A percentile compares a stretch with the other conserved stretches of the same genome.
phyloP scores from a whole-genome alignment of 2,797 vertebrate genomes.

The Saxicola maurus region DNA sequence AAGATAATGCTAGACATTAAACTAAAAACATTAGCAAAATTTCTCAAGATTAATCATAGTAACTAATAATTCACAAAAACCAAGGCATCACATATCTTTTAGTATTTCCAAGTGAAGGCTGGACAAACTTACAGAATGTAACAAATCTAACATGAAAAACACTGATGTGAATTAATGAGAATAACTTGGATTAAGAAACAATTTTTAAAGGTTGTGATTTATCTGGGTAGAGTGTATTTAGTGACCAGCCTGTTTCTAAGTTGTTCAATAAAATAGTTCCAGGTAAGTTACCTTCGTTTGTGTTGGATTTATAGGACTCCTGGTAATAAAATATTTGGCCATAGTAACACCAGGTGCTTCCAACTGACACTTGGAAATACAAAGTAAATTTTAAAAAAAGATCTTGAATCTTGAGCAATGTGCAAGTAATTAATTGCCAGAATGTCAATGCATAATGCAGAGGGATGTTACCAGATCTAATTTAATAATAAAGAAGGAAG shows the following conservation, averaged over 20 bases:
- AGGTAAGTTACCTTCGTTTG: background rate
- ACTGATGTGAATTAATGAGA: background rate
- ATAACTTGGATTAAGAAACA: background rate
- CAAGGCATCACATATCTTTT: fast-evolving
- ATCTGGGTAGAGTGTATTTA: background rate
- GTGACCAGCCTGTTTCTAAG: background rate
- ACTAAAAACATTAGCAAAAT: background rate
- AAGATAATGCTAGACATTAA: background rate
- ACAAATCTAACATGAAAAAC: background rate
- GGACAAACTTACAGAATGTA: background rate
- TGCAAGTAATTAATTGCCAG: background rate
- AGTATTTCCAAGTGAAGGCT: background rate
- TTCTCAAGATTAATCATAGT: background rate
- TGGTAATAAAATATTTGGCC: background rate
- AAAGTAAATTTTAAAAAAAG: background rate
- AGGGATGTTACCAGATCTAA: background rate
- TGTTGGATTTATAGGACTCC: background rate
- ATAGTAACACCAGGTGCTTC: background rate
- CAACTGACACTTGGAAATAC: background rate
- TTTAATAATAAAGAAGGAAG: background rate
- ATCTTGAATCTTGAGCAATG: background rate
- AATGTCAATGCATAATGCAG: background rate
- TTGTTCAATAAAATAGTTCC: background rate
- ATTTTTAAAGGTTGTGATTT: background rate
- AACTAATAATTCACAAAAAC: background rate